These are phyloP conservation scores for Whitmania pigra DNA, from an alignment of 1,140 invertebrate species.

Conservation along the genomic window DNA sequence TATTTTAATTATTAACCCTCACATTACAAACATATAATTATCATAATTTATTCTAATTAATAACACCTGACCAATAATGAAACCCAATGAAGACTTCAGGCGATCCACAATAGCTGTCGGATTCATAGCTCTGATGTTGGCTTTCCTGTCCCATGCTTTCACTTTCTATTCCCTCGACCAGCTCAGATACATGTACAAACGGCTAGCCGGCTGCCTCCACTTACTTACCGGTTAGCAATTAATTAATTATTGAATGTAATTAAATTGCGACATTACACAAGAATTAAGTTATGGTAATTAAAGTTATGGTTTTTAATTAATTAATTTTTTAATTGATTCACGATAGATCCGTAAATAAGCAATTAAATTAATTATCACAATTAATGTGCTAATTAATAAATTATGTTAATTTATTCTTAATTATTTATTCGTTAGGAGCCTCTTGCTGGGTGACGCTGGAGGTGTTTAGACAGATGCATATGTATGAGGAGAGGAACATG, in stretches of 20 bases:
- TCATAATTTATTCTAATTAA: background rate
- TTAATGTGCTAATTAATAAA: too few species aligned
- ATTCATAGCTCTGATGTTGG: constrained; percentile 63
- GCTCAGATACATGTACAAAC: constrained; percentile 75
- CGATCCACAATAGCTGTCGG: constrained; percentile 70
- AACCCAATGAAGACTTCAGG: constrained; percentile 54
- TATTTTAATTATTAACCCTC: background rate
- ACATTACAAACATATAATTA: background rate
- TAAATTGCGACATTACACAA: too few species aligned
- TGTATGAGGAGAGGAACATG: constrained; percentile 10
- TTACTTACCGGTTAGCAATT: constrained; percentile 57
- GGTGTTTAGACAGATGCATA: constrained; percentile 8
- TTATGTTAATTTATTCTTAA: too few species aligned
- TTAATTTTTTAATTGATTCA: too few species aligned
- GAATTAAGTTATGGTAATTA: too few species aligned
- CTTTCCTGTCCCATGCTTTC: constrained; percentile 65
- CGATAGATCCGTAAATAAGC: too few species aligned
- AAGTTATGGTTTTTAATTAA: too few species aligned
- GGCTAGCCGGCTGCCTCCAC: constrained; percentile 69
- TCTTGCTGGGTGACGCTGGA: constrained; percentile 15
- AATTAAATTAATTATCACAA: too few species aligned
- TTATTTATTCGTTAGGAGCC: constrained; percentile 1
- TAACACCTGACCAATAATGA: background rate
- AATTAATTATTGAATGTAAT: too few species aligned
- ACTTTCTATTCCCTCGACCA: constrained; percentile 72